Evolutionary conservation across 1,140 invertebrate genomes (phyloP), one percentile per base, ranked within the genome.

Genomic region (Zaprionus nigranus): DNA sequence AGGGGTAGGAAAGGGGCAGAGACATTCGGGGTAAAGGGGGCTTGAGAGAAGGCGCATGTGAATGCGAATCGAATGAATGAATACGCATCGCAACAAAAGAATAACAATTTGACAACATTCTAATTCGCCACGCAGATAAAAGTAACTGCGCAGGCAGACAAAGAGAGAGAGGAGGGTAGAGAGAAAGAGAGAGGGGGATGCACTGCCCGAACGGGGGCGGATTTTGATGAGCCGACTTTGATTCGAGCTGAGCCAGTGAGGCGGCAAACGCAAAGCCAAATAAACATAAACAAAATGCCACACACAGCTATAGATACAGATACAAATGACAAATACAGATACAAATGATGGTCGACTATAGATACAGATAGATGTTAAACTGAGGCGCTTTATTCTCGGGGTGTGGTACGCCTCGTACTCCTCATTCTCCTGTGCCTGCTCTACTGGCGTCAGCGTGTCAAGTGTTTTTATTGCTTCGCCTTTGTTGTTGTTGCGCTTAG

Each of bases 81-180:
- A 90, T 90, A 87, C 85, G 85, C 85, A 77, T 81, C 85, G 86
- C 85, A 80, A 90, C 81, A 90, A 91, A 87, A 91, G 79, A 91
- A 91, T 91, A 91, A 91, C 87, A 91, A 91, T 91, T 91, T 91
- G 87, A 91, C 87, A 91, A 91, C 90, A 91, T 91, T 91, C 88
- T 88, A 91, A 91, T 91, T 91, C 84, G 88, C 75, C 79, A 84
- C 88, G 84, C 84, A 91, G 83, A 91, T 91, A 91, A 91, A 91
- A 91, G 78, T 88, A 90, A 87, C 83, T 78, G 81, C 69, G 62
- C 60, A 49, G 53, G 74, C 17, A 24, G 20, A 67, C 46, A 49
- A 24, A 20, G 13, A 51, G 22, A 9, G 24, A 9, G 15, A 15
- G 46, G 34, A 15, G 20, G 51, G 28, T 2, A 30, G 2, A 15